phyloP scores from a whole-genome alignment of 2,888 invertebrate species.

The Tetrapedia diversipes region DNA sequence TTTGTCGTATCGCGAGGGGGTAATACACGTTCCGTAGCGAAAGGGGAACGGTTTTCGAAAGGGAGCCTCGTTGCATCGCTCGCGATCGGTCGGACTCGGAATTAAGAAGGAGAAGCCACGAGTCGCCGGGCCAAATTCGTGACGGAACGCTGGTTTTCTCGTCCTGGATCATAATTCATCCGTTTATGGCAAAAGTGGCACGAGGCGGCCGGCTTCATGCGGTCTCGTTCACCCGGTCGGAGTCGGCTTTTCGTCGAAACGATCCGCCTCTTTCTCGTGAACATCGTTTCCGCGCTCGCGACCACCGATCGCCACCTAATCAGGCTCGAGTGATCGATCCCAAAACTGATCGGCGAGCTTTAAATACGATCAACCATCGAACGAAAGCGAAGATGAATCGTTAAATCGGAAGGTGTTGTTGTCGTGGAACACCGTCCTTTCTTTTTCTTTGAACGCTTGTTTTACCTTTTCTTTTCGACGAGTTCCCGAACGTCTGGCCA shows the following conservation, averaged over 20 bases:
- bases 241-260: constrained; percentile 21
- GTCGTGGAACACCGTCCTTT: background rate
- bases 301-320: background rate
- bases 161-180: constrained; percentile 62
- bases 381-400: too few species aligned
- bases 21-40: too few species aligned
- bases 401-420: background rate
- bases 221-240: constrained; percentile 2
- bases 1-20: too few species aligned
- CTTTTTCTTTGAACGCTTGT: background rate
- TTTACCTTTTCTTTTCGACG: background rate
- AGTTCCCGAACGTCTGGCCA: constrained; percentile 23
- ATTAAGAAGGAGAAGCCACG: background rate
- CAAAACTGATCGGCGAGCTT: too few species aligned
- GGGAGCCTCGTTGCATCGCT: too few species aligned
- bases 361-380: too few species aligned
- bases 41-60: background rate
- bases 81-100: background rate
- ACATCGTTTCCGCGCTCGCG: background rate
- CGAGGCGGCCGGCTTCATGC: constrained; percentile 39
- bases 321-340: background rate
- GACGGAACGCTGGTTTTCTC: constrained; percentile 58
- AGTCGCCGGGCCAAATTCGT: constrained; percentile 48
- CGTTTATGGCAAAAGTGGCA: constrained; percentile 57
- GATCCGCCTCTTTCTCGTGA: background rate